Percentiles rank a stretch among this genome's conserved stretches.
These are phyloP conservation scores for Pempheris klunzingeri DNA, from an alignment of 2,797 vertebrate genomes.

Conservation along the genomic window DNA sequence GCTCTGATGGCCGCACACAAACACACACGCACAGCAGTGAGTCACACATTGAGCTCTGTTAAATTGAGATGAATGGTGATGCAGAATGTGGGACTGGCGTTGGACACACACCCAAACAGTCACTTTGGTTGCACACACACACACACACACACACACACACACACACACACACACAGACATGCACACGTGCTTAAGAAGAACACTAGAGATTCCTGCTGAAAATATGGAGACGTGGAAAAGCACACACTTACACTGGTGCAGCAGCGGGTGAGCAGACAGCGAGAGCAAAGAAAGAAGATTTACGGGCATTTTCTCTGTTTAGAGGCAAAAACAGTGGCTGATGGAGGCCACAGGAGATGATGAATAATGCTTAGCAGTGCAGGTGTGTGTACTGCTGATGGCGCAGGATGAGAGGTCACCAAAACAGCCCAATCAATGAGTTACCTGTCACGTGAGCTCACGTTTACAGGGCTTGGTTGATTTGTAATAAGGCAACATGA, in stretches of 20 bases:
- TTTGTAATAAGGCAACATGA: background rate
- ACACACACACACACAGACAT: conserved; percentile 28
- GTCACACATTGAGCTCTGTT: conserved; percentile 79
- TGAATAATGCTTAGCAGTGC: background rate
- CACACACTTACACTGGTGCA: conserved; percentile 21
- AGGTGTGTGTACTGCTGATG: background rate
- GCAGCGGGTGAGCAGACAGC: conserved; percentile 12
- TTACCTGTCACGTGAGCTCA: background rate
- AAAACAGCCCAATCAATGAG: background rate
- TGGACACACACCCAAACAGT: conserved; percentile 59
- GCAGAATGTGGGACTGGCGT: conserved; percentile 63
- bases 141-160: conserved; percentile 31
- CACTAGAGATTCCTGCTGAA: conserved; percentile 54
- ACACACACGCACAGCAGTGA: conserved; percentile 60
- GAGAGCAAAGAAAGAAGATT: background rate
- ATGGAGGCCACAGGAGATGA: background rate
- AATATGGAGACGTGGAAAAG: conserved; percentile 60
- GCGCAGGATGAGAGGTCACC: background rate
- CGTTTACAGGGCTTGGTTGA: background rate
- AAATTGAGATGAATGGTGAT: conserved; percentile 89
- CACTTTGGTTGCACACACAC: conserved; percentile 20
- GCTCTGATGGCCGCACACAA: conserved; percentile 76
- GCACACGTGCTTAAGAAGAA: conserved; percentile 57
- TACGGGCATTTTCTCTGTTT: background rate
- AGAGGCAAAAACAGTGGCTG: background rate